Percentiles rank a stretch among this genome's conserved stretches.
phyloP scores from a whole-genome alignment of 2,888 invertebrate genomes.

The Drosophila fulvimacula region DNA sequence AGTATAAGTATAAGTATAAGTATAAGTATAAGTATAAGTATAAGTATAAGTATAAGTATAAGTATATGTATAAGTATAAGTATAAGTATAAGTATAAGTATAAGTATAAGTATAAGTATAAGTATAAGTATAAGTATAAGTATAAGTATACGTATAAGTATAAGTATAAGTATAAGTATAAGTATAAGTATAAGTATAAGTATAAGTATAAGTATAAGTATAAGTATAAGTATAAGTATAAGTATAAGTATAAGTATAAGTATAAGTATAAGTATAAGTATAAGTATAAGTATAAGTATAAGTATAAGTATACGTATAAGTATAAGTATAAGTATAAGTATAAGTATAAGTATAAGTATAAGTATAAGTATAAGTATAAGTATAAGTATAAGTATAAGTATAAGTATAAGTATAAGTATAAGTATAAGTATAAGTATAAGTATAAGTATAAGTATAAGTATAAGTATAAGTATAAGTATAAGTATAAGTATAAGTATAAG shows the following conservation, averaged over 20 bases:
- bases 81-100: constrained; percentile 11
- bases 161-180: constrained; percentile 11
- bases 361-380: constrained; percentile 13
- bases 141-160: constrained; percentile 13
- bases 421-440: constrained; percentile 9
- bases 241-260: constrained; percentile 11
- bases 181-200: constrained; percentile 11
- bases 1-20: constrained; percentile 16
- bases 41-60: constrained; percentile 13
- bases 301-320: constrained; percentile 13
- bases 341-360: constrained; percentile 13
- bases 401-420: constrained; percentile 14
- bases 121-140: constrained; percentile 13
- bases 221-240: constrained; percentile 9
- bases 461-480: constrained; percentile 10
- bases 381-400: constrained; percentile 13
- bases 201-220: constrained; percentile 11
- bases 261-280: constrained; percentile 10
- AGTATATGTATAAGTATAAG: constrained; percentile 11
- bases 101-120: constrained; percentile 14
- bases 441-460: constrained; percentile 14
- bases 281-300: constrained; percentile 13
- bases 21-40: constrained; percentile 15
- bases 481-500: constrained; percentile 15
- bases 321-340: constrained; percentile 12